Percentiles rank a stretch among this genome's conserved stretches.
Conservation (phyloP, 1,140 invertebrate genomes). For the Oryctes rhinoceros region DNA sequence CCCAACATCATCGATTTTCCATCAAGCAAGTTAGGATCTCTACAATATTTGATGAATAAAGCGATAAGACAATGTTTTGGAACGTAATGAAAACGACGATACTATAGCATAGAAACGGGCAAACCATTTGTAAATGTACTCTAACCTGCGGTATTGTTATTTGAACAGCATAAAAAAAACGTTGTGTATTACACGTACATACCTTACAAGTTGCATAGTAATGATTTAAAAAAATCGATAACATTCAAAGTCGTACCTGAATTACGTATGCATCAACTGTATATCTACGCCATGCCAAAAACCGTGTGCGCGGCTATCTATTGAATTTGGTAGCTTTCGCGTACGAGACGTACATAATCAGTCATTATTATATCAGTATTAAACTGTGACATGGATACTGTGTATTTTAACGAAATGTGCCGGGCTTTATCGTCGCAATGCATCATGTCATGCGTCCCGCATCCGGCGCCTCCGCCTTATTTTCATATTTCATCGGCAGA, state of each 20-base stretch:
- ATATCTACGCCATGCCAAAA: neutral
- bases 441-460: slow-evolving; percentile 26
- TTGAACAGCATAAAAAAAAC: too few relatives aligned
- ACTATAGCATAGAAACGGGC: too few relatives aligned
- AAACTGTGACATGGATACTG: slow-evolving; percentile 1
- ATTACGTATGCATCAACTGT: neutral
- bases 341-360: neutral
- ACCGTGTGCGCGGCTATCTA: neutral
- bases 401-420: slow-evolving; percentile 34
- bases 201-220: too few relatives aligned
- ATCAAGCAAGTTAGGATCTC: too few relatives aligned
- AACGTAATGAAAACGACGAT: too few relatives aligned
- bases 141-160: too few relatives aligned
- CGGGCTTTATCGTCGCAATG: slow-evolving; percentile 24
- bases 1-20: too few relatives aligned
- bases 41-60: too few relatives aligned
- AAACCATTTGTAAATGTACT: too few relatives aligned
- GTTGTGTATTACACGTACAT: too few relatives aligned
- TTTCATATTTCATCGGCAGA: slow-evolving; percentile 23
- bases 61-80: too few relatives aligned
- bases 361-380: slow-evolving; percentile 16
- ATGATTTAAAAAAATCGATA: neutral
- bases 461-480: slow-evolving; percentile 27
- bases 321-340: neutral
- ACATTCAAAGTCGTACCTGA: neutral